Base-by-base conservation (phyloP, 2,888 invertebrate genomes). In the Thymelicus lineola region DNA sequence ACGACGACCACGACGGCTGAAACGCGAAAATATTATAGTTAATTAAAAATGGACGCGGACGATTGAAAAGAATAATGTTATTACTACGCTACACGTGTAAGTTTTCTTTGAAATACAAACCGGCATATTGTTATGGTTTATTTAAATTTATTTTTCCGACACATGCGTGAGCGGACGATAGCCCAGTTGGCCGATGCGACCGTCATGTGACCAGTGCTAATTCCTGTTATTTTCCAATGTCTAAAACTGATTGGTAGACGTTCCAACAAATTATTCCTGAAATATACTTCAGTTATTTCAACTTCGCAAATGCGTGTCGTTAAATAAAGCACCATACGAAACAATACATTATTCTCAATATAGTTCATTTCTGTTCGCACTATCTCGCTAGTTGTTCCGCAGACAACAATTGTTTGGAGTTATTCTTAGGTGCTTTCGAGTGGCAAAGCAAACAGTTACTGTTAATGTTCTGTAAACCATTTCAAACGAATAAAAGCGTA, bases 171-270 rank as follows among this genome's bases (percentile, higher is more conserved):
- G 74, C 76, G 76, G 79, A 73, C 82, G 81, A 84, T 83, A 86
- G 82, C 85, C 84, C 81, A 80, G 82, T 85, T 86, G 85, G 85
- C 83, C 68, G 76, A 76, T 73, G 74, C 66, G 66, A 72, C 74
- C 77, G 81, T 90, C 92, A 91, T 91, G 90, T 92, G 92, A 91
- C 85, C 82, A 73, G 73, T 63, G 76, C 77, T 79, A 78, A 78
- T 81, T 79, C 80, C 81, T 75, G 82, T 83, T 81, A 84, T 84
- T 85, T 85, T 87, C 79, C 80, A 75, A 81, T 80, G 81, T 85
- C 81, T 85, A 84, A 85, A 85, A 84, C 79, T 82, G 82, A 85
- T 79, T 76, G 71, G 76, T 79, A 38, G 68, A 38, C 55, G 57
- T 62, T 61, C 62, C 46, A 35, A 69, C 62, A 48, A 58, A 36